Evolutionary conservation across 2,113 vertebrate species (phyloP).

Genomic region (Axis porcinus): DNA sequence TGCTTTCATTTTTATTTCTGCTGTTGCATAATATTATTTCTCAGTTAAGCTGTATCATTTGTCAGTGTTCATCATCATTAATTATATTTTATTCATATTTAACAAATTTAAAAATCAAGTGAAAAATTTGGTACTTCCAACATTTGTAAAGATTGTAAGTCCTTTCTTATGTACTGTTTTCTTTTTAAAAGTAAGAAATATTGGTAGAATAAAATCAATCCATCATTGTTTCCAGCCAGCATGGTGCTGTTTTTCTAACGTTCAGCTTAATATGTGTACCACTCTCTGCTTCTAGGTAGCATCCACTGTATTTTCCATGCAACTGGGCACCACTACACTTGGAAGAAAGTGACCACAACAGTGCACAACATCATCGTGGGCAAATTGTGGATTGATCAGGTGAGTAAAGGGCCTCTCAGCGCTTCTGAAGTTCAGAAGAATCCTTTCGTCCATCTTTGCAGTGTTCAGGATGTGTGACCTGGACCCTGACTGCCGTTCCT

Average conservation of each 20-base stretch:
- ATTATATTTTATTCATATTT: neutral
- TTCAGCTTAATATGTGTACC: neutral
- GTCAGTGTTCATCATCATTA: neutral
- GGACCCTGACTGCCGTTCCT: neutral
- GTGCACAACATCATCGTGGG: constrained; percentile 99
- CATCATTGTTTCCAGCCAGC: neutral
- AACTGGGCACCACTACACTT: constrained; percentile 94
- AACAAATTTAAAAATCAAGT: neutral
- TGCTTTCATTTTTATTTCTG: neutral
- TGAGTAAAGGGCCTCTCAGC: constrained; percentile 55
- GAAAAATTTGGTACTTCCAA: neutral
- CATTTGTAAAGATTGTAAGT: neutral
- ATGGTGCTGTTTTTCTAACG: neutral
- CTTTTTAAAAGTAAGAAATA: too few relatives aligned
- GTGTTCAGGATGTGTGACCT: neutral
- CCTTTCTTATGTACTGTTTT: neutral
- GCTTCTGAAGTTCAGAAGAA: neutral
- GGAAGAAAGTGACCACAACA: constrained; percentile 98
- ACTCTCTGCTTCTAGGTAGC: constrained; percentile 82
- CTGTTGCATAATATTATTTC: neutral
- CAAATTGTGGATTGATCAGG: constrained; percentile 99
- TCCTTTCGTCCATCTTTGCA: neutral
- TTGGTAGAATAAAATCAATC: neutral
- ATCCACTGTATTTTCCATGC: constrained; percentile 96
- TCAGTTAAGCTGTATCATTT: neutral